A percentile compares a stretch with the other conserved stretches of the same genome.
Conservation (phyloP, 2,113 vertebrate species). For the Ameiurus melas region DNA sequence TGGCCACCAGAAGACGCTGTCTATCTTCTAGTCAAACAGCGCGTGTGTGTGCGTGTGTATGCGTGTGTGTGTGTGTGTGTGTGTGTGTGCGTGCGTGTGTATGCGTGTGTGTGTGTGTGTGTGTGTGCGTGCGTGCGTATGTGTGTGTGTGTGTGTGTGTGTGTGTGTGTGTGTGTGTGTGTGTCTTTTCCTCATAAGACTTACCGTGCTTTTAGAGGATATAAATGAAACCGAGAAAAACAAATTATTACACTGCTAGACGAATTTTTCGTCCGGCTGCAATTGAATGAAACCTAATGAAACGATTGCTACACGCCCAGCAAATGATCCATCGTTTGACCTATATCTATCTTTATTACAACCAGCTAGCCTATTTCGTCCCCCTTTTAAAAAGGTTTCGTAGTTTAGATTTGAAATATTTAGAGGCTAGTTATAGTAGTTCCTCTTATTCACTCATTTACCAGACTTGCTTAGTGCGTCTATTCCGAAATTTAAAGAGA, state of each 20-base stretch:
- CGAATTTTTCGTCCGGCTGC: background rate
- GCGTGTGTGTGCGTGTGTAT: no score
- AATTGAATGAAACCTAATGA: background rate
- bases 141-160: background rate
- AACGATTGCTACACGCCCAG: background rate
- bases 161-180: background rate
- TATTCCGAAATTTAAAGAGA: background rate
- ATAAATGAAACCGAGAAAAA: background rate
- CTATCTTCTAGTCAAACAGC: conserved; percentile 51
- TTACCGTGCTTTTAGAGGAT: background rate
- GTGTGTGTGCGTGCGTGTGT: no score
- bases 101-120: no score
- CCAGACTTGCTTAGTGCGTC: background rate
- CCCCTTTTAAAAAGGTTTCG: background rate
- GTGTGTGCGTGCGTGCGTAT: background rate
- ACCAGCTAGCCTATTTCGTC: background rate
- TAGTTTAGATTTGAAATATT: background rate
- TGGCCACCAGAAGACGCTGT: conserved; percentile 72
- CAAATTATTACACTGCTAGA: background rate
- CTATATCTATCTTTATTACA: background rate
- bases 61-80: no score
- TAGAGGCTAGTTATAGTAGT: background rate
- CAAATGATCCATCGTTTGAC: background rate
- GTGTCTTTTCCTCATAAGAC: background rate
- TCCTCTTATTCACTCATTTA: no score